Evolutionary conservation across 2,888 invertebrate genomes (phyloP), one percentile per base, ranked within the genome.

Genomic region (Dynastes maya): DNA sequence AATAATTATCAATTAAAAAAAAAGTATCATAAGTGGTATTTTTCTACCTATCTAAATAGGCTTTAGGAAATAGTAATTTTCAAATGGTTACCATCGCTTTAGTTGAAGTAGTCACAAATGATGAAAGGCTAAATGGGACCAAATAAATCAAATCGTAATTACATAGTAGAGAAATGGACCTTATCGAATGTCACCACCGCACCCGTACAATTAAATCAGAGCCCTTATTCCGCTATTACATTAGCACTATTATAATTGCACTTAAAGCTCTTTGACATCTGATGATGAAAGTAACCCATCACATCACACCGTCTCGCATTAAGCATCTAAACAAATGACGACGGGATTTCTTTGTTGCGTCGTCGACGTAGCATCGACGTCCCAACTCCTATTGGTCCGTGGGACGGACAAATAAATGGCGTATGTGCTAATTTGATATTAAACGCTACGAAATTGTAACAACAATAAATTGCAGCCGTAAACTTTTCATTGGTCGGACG

Each of bases 361-460:
- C 13, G 22, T 51, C 68, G 27, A 5, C 68, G 49, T 22, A 22
- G 49, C 68, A 27, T 49, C 49, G 22, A 2, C 29, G 53, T 53
- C n/a, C 16, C n/a, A 55, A 53, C 75, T 81, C 79, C 58, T 74
- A 78, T 76, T 77, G 80, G 78, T 68, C 40, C 78, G 58, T 65
- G 70, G 67, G 49, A 65, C 32, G 32, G 75, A 55, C 68, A 81
- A 84, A 84, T 85, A 85, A 87, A 87, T 87, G 86, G 86, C 86
- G 86, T 86, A 86, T 87, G 84, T 82, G 85, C 88, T 88, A 88
- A 88, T 88, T 88, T 88, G 88, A 88, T 87, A 87, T 88, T 88
- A 88, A 88, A 87, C 84, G 86, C 85, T 84, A 78, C 79, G 81
- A 83, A 83, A 82, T 83, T 82, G 83, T 84, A 82, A 75, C 87